Evolutionary conservation across 53 echinoderm and acorn worm species (phyloP), one percentile per base, ranked within the genome.

Genomic region (Patiria pectinifera): DNA sequence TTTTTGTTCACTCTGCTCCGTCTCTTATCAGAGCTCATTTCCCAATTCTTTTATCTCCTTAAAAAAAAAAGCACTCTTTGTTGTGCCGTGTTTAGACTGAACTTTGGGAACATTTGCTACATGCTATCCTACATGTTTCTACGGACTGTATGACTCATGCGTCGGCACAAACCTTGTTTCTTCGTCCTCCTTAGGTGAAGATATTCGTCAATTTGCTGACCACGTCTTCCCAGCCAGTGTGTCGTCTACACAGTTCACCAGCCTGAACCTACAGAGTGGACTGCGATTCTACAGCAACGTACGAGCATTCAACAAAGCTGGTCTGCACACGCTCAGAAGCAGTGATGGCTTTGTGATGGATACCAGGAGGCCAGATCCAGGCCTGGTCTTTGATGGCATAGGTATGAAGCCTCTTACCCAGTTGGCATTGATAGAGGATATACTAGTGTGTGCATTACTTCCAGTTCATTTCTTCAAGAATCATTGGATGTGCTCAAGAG

Each of bases 321-420:
- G 93, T 82, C 60, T 93, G 46, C 86, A 83, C 79, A 82, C 72
- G 16, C 77, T 82, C 43, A 72, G 59, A 71, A 71, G 78, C 60
- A 85, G 85, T 92, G 92, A 92, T 16, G 92, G 92, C 0, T 92
- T 92, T 78, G 87, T 92, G 71, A 76, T 93, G 14, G 86, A 92
- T 49, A 49, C 61, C 25, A 83, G 76, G 45, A 6, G n/a, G 11
- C 92, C 92, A 21, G 84, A 84, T 74, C 45, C 84, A 13, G 92
- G 92, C 14, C 69, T 84, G 45, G 92, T 92, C 46, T 76, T 74
- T 85, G 92, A 92, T 76, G 92, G 92, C 15, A 58, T 76, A 48
- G 92, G 92, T 92, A 92, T 23, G 89, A 8, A 74, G 74, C 24
- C 74, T 23, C 4, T 74, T 74, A 74, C 9, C 19, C 24, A 22